Conservation (phyloP, 1,140 invertebrate species). For the Microvelia longipes region DNA sequence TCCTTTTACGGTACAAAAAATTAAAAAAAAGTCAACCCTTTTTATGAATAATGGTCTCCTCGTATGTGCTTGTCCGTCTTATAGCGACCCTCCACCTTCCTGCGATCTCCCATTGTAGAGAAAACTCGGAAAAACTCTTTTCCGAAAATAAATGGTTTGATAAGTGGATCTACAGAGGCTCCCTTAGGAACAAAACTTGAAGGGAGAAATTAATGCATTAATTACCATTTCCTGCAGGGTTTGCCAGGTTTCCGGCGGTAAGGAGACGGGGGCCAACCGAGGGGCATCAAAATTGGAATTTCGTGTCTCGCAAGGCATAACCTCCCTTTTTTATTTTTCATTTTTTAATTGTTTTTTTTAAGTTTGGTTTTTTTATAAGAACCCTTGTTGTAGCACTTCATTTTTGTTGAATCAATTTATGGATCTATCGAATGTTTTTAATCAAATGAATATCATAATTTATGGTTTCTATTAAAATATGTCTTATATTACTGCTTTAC, state of each 20-base stretch:
- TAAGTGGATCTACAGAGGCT: not conserved
- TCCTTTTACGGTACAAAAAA: no score
- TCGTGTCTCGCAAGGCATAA: conserved; percentile 12
- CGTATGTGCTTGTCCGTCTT: not conserved
- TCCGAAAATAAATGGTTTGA: not conserved
- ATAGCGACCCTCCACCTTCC: no score
- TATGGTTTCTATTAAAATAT: no score
- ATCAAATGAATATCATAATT: no score
- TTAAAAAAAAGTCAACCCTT: not conserved
- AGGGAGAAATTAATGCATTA: conserved; percentile 22
- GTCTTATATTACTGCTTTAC: no score
- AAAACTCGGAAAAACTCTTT: no score
- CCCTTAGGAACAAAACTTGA: not conserved
- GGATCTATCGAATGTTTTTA: no score
- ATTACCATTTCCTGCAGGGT: conserved; percentile 16
- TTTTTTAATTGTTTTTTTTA: conserved; percentile 2
- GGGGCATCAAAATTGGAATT: conserved; percentile 19
- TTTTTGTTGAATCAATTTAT: no score
- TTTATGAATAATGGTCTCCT: not conserved
- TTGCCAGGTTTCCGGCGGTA: no score
- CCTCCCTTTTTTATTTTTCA: conserved; percentile 1
- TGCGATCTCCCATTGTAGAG: no score
- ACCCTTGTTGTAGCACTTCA: no score
- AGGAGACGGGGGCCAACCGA: not conserved
- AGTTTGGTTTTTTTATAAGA: no score